Evolutionary conservation across 64 coral and sea anemone genomes (phyloP), one percentile per base, ranked within the genome.

Genomic region (Acropora tenuis): DNA sequence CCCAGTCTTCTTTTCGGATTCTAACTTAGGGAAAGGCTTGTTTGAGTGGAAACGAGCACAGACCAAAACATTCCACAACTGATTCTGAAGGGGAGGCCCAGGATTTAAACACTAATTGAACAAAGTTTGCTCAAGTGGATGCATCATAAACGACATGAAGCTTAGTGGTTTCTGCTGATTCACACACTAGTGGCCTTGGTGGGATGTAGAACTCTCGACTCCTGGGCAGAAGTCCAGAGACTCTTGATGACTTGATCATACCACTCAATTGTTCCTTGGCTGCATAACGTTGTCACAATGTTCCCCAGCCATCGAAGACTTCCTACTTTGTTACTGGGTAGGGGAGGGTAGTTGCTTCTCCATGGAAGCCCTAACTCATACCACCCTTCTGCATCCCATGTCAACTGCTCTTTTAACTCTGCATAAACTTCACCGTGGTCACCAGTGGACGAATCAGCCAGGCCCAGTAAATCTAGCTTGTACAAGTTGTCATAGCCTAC

Each of bases 71-170:
- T 79, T 73, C 50, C 19, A 92, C 12, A 93, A 17, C 60, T 73
- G 73, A 45, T 88, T 93, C 44, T 87, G 91, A 13, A 88, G 68
- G 3, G 80, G 91, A 44, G 91, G 83, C 40, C 91, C 84, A 18
- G 91, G 55, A 53, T 93, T 73, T 44, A 93, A 67, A 61, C 76
- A 93, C 7, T 93, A 83, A 55, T 87, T 93, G 11, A 93, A 75
- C 7, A 84, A 93, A 3, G 84, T 40, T 30, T 16, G 91, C 91
- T 12, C 75, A 43, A 48, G 91, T 76, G 8, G 91, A 87, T 40
- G 63, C 90, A 66, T 92, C 90, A 48, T 92, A 92, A 30, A 92
- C 90, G 16, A 92, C 19, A 41, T 80, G 68, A 8, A 68, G n/a
- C 61, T 92, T 92, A 45, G 90, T 92, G 52, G 45, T 76, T 43